These are phyloP conservation scores for Vireo altiloquus DNA, from an alignment of 2,113 vertebrate genomes.

Conservation along the genomic window DNA sequence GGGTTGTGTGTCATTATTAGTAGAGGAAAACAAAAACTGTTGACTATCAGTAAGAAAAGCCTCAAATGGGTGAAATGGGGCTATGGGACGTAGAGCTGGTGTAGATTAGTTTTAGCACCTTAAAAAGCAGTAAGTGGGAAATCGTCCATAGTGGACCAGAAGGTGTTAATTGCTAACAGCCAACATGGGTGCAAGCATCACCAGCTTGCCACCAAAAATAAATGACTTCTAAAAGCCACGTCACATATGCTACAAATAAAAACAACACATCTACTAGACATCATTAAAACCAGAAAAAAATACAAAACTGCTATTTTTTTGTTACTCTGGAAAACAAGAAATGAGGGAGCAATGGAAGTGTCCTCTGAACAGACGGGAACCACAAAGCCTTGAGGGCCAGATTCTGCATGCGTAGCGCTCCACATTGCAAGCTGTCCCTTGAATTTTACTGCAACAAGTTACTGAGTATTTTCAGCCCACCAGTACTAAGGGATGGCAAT, in stretches of 20 bases:
- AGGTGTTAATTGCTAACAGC: constrained; percentile 49
- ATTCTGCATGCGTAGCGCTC: neutral
- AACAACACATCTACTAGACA: constrained; percentile 1
- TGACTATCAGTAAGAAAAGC: neutral
- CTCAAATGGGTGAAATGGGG: neutral
- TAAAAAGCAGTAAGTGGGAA: constrained; percentile 33
- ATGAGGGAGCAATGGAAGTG: neutral
- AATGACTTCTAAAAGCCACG: constrained; percentile 8
- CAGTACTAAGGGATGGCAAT: neutral
- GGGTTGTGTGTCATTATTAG: neutral
- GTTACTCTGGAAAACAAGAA: neutral
- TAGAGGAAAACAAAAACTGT: neutral
- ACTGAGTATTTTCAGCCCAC: neutral
- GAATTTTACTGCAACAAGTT: neutral
- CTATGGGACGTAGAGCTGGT: neutral
- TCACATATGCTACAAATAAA: constrained; percentile 41
- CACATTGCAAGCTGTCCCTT: neutral
- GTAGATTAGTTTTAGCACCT: constrained; percentile 35
- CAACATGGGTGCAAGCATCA: neutral
- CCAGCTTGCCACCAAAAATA: constrained; percentile 32
- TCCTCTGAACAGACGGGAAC: neutral
- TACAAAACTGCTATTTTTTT: neutral
- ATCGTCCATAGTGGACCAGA: constrained; percentile 3
- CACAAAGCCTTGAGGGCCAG: neutral
- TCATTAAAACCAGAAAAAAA: neutral